Evolutionary conservation across 1,140 invertebrate genomes (phyloP).

Genomic region (Hycleus cichorii): DNA sequence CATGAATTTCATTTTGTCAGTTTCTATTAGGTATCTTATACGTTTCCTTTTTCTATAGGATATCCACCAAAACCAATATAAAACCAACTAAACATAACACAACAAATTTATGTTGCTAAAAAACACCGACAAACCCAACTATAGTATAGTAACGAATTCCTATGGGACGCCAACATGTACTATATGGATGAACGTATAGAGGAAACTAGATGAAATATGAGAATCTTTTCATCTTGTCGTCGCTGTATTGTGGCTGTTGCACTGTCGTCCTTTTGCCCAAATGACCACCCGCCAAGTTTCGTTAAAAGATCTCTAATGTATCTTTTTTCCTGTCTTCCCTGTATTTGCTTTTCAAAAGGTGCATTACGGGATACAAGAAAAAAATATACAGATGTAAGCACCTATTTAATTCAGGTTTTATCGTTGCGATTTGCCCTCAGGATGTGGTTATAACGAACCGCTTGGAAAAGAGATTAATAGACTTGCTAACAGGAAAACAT

Average conservation of each 20-base stretch:
- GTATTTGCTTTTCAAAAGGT: no score
- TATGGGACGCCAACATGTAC: background rate
- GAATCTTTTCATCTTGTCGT: constrained; percentile 12
- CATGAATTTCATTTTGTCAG: constrained; percentile 15
- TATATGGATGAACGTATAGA: background rate
- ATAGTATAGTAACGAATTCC: constrained; percentile 10
- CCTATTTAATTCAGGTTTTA: background rate
- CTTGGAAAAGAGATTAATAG: no score
- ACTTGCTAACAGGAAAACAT: no score
- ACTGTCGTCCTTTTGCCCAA: no score
- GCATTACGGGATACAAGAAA: no score
- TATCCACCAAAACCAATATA: constrained; percentile 2
- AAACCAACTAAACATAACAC: background rate
- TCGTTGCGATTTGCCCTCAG: background rate
- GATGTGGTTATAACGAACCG: no score
- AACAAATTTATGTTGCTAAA: constrained; percentile 10
- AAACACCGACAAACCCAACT: constrained; percentile 4
- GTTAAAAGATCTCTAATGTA: no score
- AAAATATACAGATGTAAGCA: no score
- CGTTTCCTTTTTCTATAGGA: background rate
- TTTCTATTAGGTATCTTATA: constrained; percentile 14
- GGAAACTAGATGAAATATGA: constrained; percentile 12
- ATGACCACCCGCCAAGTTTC: no score
- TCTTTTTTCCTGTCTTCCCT: no score
- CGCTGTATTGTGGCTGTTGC: background rate